Evolutionary conservation across 2,888 invertebrate genomes (phyloP).

Genomic region (Atethmia centrago): DNA sequence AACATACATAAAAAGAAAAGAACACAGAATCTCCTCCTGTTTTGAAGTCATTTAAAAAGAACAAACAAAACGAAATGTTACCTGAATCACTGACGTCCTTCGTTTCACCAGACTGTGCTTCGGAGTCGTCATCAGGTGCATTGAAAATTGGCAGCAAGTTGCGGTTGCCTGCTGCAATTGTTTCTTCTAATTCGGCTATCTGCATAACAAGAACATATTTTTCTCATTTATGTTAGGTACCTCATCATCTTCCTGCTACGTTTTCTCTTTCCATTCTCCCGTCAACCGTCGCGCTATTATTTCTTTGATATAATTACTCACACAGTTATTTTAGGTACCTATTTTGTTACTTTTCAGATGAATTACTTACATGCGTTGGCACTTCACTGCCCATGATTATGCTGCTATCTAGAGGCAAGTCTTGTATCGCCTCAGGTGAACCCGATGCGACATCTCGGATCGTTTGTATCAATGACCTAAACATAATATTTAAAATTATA

Average conservation of each 20-base stretch:
- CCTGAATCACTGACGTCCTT: conserved; percentile 82
- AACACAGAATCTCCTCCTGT: too few relatives aligned
- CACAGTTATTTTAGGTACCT: neutral
- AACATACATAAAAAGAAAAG: too few relatives aligned
- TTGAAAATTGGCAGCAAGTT: conserved; percentile 92
- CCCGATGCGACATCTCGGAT: conserved; percentile 83
- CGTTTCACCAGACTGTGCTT: conserved; percentile 69
- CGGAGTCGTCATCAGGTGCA: conserved; percentile 74
- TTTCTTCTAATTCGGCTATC: conserved; percentile 87
- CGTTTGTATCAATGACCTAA: conserved; percentile 80
- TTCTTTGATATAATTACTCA: too few relatives aligned
- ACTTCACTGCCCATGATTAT: conserved; percentile 75
- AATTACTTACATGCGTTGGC: conserved; percentile 83
- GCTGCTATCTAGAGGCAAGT: conserved; percentile 82
- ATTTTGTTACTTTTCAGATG: conserved; percentile 3
- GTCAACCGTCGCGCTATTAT: too few relatives aligned
- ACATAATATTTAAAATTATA: conserved; percentile 22
- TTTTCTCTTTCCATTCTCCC: too few relatives aligned
- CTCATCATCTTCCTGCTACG: too few relatives aligned
- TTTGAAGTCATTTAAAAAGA: too few relatives aligned
- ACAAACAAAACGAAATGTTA: conserved; percentile 65
- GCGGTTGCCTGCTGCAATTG: conserved; percentile 92
- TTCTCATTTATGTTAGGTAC: neutral
- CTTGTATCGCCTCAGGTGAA: conserved; percentile 80
- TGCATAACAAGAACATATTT: conserved; percentile 17